Evolutionary conservation across 2,888 invertebrate species (phyloP).

Genomic region (Galerucella pusilla): DNA sequence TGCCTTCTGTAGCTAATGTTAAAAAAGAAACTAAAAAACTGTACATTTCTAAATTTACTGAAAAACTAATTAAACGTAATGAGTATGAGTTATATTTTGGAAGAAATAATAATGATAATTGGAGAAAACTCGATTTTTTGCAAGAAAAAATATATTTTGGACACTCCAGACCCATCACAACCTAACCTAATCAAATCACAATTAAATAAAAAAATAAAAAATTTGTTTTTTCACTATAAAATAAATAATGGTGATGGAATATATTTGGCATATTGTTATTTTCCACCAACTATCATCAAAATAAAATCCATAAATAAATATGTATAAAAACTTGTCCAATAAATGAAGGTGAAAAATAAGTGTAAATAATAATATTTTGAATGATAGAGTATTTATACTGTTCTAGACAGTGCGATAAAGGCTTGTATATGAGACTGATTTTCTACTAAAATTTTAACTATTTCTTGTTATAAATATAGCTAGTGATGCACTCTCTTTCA

Average conservation of each 20-base stretch:
- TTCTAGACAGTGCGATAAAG: slow-evolving; percentile 49
- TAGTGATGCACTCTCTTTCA: slow-evolving; percentile 46
- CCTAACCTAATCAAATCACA: too few species aligned
- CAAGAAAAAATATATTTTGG: too few species aligned
- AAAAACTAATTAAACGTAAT: too few species aligned
- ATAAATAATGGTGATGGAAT: neutral
- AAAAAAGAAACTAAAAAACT: too few species aligned
- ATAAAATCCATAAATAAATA: slow-evolving; percentile 16
- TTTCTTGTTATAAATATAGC: slow-evolving; percentile 49
- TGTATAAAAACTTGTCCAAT: slow-evolving; percentile 42
- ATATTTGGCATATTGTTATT: slow-evolving; percentile 34
- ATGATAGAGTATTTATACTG: slow-evolving; percentile 38
- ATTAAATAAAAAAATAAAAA: too few species aligned
- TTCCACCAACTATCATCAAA: neutral
- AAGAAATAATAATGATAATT: too few species aligned
- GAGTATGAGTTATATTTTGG: too few species aligned
- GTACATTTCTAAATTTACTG: too few species aligned
- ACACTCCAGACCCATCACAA: too few species aligned
- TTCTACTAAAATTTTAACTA: slow-evolving; percentile 56
- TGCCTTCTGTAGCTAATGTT: too few species aligned
- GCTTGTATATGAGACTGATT: slow-evolving; percentile 62
- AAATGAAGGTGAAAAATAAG: slow-evolving; percentile 16
- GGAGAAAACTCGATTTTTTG: too few species aligned
- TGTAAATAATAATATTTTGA: slow-evolving; percentile 39
- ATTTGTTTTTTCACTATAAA: too few species aligned